These are phyloP conservation scores for Protodeltote pygarga DNA, from an alignment of 2,888 invertebrate species.

Conservation along the genomic window DNA sequence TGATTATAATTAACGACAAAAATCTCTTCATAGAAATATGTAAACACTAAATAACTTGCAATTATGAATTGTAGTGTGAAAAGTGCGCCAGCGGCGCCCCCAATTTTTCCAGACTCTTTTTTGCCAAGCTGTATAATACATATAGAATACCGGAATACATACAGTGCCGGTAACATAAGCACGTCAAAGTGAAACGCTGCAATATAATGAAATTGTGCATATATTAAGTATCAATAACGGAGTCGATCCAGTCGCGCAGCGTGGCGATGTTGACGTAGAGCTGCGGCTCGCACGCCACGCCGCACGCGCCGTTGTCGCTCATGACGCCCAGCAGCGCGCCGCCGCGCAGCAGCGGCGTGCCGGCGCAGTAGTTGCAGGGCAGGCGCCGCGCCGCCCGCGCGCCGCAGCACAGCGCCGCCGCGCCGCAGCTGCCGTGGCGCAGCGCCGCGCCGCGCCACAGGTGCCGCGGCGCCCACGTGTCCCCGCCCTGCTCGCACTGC, in stretches of 20 bases:
- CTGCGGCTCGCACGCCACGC: conserved; percentile 67
- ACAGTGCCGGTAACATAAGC: too few relatives aligned
- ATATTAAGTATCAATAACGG: conserved; percentile 43
- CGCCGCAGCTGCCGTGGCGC: conserved; percentile 37
- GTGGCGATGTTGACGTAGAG: conserved; percentile 65
- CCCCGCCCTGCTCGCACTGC: conserved; percentile 41
- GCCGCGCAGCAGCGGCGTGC: conserved; percentile 66
- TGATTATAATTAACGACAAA: too few relatives aligned
- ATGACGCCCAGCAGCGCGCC: conserved; percentile 60
- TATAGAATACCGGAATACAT: too few relatives aligned
- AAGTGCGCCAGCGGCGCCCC: too few relatives aligned
- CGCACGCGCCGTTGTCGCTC: conserved; percentile 64
- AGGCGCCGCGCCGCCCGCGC: conserved; percentile 45
- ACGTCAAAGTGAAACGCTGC: too few relatives aligned
- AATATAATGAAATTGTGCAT: too few relatives aligned
- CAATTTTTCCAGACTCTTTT: too few relatives aligned
- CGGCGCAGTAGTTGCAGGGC: conserved; percentile 71
- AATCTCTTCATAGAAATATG: too few relatives aligned
- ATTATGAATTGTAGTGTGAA: too few relatives aligned
- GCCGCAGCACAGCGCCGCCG: conserved; percentile 55
- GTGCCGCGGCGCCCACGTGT: conserved; percentile 57
- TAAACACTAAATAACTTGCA: too few relatives aligned
- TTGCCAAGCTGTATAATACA: too few relatives aligned
- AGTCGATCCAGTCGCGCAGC: conserved; percentile 63
- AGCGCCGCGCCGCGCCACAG: conserved; percentile 35